phyloP scores from a whole-genome alignment of 2,113 vertebrate species.

The Sturnus vulgaris region DNA sequence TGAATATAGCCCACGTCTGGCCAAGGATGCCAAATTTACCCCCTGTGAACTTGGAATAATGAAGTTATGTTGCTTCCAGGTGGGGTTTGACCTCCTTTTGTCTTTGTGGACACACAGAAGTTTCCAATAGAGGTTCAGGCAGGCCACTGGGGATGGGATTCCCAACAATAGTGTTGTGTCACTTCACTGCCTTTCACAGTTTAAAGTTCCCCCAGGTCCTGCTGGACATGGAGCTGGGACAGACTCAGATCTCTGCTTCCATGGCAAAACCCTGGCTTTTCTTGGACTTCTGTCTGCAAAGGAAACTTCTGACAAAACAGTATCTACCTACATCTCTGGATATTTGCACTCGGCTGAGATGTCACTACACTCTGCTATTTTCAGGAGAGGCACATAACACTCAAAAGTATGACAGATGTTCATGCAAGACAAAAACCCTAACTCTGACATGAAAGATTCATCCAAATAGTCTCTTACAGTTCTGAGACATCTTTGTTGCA shows the following conservation, averaged over 20 bases:
- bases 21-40: neutral
- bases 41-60: neutral
- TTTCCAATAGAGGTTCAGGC: neutral
- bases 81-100: neutral
- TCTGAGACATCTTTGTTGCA: neutral
- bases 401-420: neutral
- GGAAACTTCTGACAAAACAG: neutral
- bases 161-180: neutral
- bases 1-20: neutral
- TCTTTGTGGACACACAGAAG: neutral
- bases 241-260: neutral
- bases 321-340: neutral
- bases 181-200: neutral
- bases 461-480: neutral
- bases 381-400: neutral
- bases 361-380: neutral
- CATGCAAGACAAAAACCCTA: neutral
- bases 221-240: neutral
- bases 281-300: neutral
- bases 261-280: neutral
- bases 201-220: neutral
- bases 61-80: neutral
- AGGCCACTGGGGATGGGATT: neutral
- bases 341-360: neutral
- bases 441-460: neutral